These are phyloP conservation scores for Leguminivora glycinivorella DNA, from an alignment of 1,140 invertebrate species.

Conservation along the genomic window DNA sequence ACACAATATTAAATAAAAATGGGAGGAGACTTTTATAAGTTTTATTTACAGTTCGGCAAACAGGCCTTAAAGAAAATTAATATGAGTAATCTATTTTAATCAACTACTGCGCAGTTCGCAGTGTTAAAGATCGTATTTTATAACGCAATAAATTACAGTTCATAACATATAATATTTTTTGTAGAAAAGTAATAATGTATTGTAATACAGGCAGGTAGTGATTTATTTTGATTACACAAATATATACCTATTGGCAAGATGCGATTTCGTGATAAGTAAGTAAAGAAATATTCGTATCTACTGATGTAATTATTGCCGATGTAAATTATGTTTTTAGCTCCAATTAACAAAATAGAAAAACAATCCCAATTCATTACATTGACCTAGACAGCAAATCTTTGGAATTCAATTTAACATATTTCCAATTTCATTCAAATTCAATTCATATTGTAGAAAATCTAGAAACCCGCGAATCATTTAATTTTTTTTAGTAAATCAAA, in stretches of 20 bases:
- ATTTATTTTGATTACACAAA: background rate
- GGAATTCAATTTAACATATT: constrained; percentile 17
- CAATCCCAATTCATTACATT: constrained; percentile 3
- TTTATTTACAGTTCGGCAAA: constrained; percentile 1
- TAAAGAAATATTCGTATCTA: background rate
- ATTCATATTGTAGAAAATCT: constrained; percentile 12
- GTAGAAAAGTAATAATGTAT: background rate
- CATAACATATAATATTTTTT: background rate
- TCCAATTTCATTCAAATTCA: constrained; percentile 5
- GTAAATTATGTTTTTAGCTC: background rate
- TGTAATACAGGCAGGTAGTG: background rate
- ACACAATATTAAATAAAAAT: constrained; percentile 34
- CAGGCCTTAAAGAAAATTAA: background rate
- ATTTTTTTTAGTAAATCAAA: background rate
- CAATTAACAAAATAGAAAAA: background rate
- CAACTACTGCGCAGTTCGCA: background rate
- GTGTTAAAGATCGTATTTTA: too few relatives aligned
- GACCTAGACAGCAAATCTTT: background rate
- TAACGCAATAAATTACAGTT: constrained; percentile 3
- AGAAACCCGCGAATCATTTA: background rate
- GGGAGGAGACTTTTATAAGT: constrained; percentile 3
- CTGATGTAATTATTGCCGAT: background rate
- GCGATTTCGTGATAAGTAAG: background rate
- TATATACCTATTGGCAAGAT: constrained; percentile 21
- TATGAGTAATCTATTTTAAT: constrained; percentile 8